Evolutionary conservation across 2,113 vertebrate species (phyloP).

Genomic region (Pica pica): DNA sequence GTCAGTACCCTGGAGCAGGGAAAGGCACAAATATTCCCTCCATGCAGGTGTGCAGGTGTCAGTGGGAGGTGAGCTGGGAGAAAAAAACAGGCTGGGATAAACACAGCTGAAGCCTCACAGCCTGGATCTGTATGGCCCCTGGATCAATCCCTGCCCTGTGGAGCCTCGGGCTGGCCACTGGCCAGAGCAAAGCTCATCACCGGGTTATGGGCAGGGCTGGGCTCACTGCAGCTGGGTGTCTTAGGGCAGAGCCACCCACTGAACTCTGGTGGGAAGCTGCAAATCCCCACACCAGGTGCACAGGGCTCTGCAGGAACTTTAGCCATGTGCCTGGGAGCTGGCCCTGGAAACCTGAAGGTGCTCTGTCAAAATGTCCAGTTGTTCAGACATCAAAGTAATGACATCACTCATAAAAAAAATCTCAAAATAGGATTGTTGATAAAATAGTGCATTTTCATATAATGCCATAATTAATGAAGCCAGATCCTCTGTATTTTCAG

Average conservation of each 20-base stretch:
- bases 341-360: neutral
- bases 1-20: neutral
- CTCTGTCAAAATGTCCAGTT: neutral
- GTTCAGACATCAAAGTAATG: neutral
- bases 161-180: accelerated
- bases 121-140: neutral
- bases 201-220: neutral
- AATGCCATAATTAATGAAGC: neutral
- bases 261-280: accelerated
- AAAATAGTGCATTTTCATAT: neutral
- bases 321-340: neutral
- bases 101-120: neutral
- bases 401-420: neutral
- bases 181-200: accelerated
- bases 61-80: neutral
- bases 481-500: neutral
- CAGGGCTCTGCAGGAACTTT: neutral
- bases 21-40: neutral
- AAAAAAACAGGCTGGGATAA: neutral
- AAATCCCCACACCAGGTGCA: neutral
- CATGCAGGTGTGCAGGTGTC: neutral
- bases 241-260: neutral
- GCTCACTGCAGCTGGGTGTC: neutral
- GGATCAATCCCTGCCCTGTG: accelerated
- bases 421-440: neutral